Percentiles rank a stretch among this genome's conserved stretches.
Evolutionary conservation across 2,113 vertebrate genomes (phyloP).

Genomic region (Ammodytes marinus): DNA sequence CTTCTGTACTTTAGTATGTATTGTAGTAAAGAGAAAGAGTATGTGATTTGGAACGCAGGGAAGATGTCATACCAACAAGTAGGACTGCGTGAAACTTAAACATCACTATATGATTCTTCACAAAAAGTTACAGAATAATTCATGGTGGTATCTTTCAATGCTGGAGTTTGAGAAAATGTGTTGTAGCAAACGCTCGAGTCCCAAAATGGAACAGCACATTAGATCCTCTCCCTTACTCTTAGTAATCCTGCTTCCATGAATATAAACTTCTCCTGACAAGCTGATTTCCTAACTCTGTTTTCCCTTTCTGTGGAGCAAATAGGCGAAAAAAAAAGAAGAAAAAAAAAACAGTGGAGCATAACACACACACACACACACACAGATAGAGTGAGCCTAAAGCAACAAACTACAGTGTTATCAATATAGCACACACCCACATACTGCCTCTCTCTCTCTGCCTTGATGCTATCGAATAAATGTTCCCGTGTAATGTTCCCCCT

Average conservation of each 20-base stretch:
- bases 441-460: background rate
- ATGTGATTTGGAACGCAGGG: too few relatives aligned
- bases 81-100: background rate
- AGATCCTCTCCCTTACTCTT: background rate
- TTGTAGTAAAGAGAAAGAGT: too few relatives aligned
- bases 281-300: background rate
- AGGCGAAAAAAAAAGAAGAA: background rate
- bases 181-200: background rate
- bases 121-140: constrained; percentile 11
- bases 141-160: background rate
- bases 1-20: too few relatives aligned
- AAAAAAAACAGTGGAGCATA: constrained; percentile 12
- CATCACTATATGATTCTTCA: background rate
- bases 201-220: background rate
- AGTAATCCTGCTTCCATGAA: background rate
- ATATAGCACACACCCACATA: constrained; percentile 23
- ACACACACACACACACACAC: constrained; percentile 26
- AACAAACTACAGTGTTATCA: constrained; percentile 18
- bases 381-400: background rate
- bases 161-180: constrained; percentile 5
- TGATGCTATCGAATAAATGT: constrained; percentile 3
- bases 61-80: background rate
- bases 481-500: background rate
- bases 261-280: background rate
- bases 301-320: constrained; percentile 2